Conservation (phyloP, 2,888 invertebrate genomes). For the Thysanoteuthis rhombus region DNA sequence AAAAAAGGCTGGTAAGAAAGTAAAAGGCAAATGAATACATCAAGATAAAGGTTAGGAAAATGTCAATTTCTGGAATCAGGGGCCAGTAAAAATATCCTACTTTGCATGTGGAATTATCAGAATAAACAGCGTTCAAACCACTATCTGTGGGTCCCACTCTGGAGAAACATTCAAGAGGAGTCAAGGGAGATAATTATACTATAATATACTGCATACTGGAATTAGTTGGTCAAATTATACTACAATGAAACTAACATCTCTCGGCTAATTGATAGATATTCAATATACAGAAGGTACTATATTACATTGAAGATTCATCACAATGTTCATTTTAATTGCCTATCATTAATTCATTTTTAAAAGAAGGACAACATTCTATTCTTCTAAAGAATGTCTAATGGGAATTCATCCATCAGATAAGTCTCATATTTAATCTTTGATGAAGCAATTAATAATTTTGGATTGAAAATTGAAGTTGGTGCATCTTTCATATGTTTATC, state of each 20-base stretch:
- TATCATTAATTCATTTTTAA: not conserved
- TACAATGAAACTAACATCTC: not conserved
- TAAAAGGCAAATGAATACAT: too few species aligned
- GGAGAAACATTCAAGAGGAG: not conserved
- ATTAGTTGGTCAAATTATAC: not conserved
- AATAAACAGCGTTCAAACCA: not conserved
- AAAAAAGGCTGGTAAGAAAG: not conserved
- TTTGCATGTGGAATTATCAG: not conserved
- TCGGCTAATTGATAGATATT: not conserved
- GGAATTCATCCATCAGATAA: not conserved
- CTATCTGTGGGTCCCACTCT: not conserved
- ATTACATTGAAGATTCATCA: not conserved
- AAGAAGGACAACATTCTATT: not conserved
- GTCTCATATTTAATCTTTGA: not conserved
- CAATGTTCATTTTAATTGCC: not conserved
- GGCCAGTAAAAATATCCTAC: not conserved
- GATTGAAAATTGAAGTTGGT: not conserved
- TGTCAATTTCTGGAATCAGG: too few species aligned
- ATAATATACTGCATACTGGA: not conserved
- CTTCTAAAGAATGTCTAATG: not conserved
- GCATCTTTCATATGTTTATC: not conserved
- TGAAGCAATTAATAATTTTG: not conserved
- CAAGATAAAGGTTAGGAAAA: too few species aligned
- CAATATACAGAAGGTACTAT: too few species aligned
- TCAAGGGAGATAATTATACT: not conserved